These are phyloP conservation scores for Sanderia malayensis DNA, from an alignment of 30 jellyfish, hydroid and myxozoan genomes.

Conservation along the genomic window DNA sequence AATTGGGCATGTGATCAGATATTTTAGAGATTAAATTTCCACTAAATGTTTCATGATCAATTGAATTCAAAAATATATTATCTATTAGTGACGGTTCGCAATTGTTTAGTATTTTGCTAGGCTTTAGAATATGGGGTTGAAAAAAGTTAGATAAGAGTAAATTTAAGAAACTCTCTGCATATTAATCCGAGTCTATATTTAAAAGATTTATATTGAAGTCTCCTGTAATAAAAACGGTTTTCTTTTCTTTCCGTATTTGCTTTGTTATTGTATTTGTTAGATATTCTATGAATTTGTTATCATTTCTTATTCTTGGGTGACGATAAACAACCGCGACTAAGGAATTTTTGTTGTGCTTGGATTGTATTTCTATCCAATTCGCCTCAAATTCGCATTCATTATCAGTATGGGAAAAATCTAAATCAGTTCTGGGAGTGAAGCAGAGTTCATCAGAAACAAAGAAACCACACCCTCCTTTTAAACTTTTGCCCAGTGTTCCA, in stretches of 20 bases:
- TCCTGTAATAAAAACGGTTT: conserved; percentile 25
- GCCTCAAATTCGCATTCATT: conserved; percentile 36
- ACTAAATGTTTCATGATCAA: conserved; percentile 30
- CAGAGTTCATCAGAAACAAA: conserved; percentile 36
- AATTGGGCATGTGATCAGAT: conserved; percentile 49
- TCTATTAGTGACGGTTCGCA: conserved; percentile 43
- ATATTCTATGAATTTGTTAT: conserved; percentile 21
- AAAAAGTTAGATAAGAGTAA: conserved; percentile 37
- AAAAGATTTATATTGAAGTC: conserved; percentile 43
- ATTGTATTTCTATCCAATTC: conserved; percentile 27
- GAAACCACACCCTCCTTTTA: conserved; percentile 58
- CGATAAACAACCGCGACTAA: conserved; percentile 33
- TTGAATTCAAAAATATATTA: conserved; percentile 26
- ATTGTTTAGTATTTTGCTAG: conserved; percentile 14
- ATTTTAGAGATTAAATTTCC: conserved; percentile 29
- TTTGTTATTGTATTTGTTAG: conserved; percentile 12
- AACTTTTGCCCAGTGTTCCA: conserved; percentile 31
- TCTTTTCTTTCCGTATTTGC: conserved; percentile 24
- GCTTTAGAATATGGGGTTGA: conserved; percentile 44
- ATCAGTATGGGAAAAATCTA: conserved; percentile 12
- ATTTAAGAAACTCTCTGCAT: conserved; percentile 39
- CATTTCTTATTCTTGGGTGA: conserved; percentile 39
- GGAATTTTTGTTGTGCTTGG: conserved; percentile 9
- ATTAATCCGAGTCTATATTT: conserved; percentile 29
- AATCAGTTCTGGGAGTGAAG: conserved; percentile 29